Percentiles rank a stretch among this genome's conserved stretches.
Conservation (phyloP, 1,140 invertebrate genomes). For the Saccostrea glomerata region DNA sequence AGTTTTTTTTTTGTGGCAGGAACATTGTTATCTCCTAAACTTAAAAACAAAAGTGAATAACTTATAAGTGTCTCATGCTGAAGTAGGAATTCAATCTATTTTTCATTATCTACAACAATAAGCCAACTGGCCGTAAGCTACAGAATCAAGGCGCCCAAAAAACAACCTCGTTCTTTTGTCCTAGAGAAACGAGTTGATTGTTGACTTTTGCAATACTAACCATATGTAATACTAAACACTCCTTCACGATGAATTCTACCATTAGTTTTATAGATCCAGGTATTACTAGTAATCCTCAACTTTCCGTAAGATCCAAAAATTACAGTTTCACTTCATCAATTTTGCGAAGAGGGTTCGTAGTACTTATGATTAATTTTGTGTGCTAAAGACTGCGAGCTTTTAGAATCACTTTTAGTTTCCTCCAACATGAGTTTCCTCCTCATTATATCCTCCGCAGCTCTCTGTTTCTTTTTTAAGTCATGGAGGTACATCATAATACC, state of each 20-base stretch:
- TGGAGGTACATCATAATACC: conserved; percentile 42
- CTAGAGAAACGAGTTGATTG: no score
- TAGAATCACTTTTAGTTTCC: background rate
- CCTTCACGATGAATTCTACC: background rate
- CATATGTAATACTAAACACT: background rate
- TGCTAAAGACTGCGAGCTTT: background rate
- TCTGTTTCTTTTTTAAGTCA: conserved; percentile 39
- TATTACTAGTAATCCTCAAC: no score
- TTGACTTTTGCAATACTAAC: no score
- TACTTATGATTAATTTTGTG: conserved; percentile 40
- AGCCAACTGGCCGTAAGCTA: background rate
- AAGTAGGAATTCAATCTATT: background rate
- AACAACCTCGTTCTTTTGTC: background rate
- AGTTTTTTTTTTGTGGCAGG: background rate
- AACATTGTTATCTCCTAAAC: background rate
- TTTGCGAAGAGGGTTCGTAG: conserved; percentile 1
- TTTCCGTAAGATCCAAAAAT: background rate
- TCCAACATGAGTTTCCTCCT: conserved; percentile 27
- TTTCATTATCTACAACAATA: background rate
- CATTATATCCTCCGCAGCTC: conserved; percentile 20
- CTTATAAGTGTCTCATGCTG: no score
- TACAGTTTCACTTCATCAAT: background rate
- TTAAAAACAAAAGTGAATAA: background rate
- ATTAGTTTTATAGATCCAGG: background rate
- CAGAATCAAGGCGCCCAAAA: background rate